Evolutionary conservation across 2,797 vertebrate species (phyloP).

Genomic region (Chromobotia macracanthus): DNA sequence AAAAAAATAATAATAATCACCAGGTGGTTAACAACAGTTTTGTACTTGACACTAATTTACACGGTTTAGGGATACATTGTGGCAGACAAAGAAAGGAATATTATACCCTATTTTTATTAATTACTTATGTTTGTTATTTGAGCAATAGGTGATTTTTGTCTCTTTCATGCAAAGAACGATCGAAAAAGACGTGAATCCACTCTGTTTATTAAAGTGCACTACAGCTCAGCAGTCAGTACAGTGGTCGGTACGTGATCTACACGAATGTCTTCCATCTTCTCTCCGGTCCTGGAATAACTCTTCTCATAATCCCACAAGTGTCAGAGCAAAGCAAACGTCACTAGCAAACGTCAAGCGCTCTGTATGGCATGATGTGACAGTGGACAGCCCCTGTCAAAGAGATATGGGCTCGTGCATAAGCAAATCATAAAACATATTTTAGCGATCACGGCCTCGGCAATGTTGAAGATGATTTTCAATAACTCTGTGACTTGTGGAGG

Average conservation of each 20-base stretch:
- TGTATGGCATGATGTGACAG: slow-evolving; percentile 36
- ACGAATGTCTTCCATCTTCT: slow-evolving; percentile 28
- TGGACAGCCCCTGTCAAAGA: slow-evolving; percentile 43
- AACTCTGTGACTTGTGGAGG: slow-evolving; percentile 18
- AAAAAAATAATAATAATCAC: too few relatives aligned
- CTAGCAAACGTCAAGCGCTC: slow-evolving; percentile 27
- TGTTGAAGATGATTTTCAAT: slow-evolving; percentile 17
- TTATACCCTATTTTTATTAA: too few relatives aligned
- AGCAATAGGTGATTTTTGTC: too few relatives aligned
- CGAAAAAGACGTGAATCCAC: too few relatives aligned
- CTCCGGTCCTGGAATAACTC: slow-evolving; percentile 27
- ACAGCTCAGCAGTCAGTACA: neutral
- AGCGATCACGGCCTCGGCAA: slow-evolving; percentile 73
- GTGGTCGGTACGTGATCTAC: slow-evolving; percentile 17
- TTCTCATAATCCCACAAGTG: slow-evolving; percentile 50
- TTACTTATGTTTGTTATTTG: too few relatives aligned
- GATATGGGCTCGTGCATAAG: slow-evolving; percentile 70
- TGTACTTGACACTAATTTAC: too few relatives aligned
- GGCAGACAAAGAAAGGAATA: too few relatives aligned
- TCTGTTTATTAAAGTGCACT: too few relatives aligned
- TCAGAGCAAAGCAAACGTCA: slow-evolving; percentile 19
- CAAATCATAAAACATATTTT: slow-evolving; percentile 82
- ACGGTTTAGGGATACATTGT: too few relatives aligned
- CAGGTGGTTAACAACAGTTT: too few relatives aligned
- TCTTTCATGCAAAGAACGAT: too few relatives aligned